Base-by-base conservation (phyloP, 1,140 invertebrate genomes). In the Anastrepha obliqua region DNA sequence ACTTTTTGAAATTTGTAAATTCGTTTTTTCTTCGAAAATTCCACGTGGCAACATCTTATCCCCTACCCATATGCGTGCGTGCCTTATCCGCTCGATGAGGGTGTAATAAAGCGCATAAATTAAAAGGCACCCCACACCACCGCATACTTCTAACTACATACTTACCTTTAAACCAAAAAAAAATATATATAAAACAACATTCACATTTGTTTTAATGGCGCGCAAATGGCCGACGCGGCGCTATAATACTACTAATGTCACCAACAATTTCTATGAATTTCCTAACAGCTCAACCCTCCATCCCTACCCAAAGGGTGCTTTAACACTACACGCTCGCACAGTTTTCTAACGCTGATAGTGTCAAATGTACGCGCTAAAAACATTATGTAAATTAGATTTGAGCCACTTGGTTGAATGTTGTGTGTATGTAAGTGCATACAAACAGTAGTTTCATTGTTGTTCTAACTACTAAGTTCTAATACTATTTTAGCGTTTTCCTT, bases 331-430 rank as follows among this genome's bases (percentile, higher is more conserved):
- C 70, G 47, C 70, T 78, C 47, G 47, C 47, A 44, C 44, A 81
- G 51, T 81, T 88, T 85, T 58, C 85, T 62, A 67, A 39, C 78
- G 70, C 78, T 85, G 87, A 88, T 88, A 88, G 85, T 85, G 87
- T 88, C 87, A 88, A 88, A 59, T 86, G 64, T 60, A 86, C 65
- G 87, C 85, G 87, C 85, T 78, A 88, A 88, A 88, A 88, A 86
- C 87, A 88, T 88, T 88, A 88, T 88, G 87, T 88, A 88, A 88
- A 88, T 88, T 86, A 86, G 39, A 44, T 70, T 74, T 78, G 55
- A 81, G 74, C 74, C 74, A 81, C 74, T 81, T 81, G 44, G n/a
- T 29, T 62, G 51, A 55, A 11, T 55, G 51, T 55, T 55, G 51
- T 55, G 2, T 29, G 17, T 42, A 47, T 74, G 44, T 74, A 74